Evolutionary conservation across 2,113 vertebrate genomes (phyloP).

Genomic region (Syngnathoides biaculeatus): DNA sequence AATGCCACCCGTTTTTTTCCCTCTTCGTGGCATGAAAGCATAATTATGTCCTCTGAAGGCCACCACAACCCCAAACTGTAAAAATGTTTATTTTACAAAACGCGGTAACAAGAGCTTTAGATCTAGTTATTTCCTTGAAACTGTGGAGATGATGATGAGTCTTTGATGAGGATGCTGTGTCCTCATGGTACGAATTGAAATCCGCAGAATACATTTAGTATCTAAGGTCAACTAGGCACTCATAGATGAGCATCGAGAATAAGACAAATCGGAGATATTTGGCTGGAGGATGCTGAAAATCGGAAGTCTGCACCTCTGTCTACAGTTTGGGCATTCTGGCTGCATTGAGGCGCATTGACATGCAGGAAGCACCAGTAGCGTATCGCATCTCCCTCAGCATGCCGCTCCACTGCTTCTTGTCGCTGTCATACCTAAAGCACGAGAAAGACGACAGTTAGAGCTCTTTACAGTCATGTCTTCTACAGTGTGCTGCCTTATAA

Average conservation of each 20-base stretch:
- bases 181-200: constrained; percentile 40
- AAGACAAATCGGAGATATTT: constrained; percentile 8
- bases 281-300: constrained; percentile 3
- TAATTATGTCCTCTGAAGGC: not conserved
- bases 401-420: constrained; percentile 94
- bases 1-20: constrained; percentile 6
- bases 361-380: constrained; percentile 89
- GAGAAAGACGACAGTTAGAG: not conserved
- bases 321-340: constrained; percentile 94
- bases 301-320: constrained; percentile 9
- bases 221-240: constrained; percentile 41
- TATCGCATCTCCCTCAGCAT: constrained; percentile 97
- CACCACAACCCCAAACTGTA: constrained; percentile 35
- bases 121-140: constrained; percentile 24
- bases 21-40: not conserved
- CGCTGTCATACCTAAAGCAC: constrained; percentile 85
- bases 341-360: constrained; percentile 86
- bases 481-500: not conserved
- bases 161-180: constrained; percentile 35
- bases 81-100: constrained; percentile 80
- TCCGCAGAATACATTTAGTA: constrained; percentile 17
- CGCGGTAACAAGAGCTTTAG: constrained; percentile 36
- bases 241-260: constrained; percentile 27
- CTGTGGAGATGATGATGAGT: constrained; percentile 14
- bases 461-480: not conserved